A percentile compares a stretch with the other conserved stretches of the same genome.
Conservation (phyloP, 2,113 vertebrate species). For the Symphodus melops region DNA sequence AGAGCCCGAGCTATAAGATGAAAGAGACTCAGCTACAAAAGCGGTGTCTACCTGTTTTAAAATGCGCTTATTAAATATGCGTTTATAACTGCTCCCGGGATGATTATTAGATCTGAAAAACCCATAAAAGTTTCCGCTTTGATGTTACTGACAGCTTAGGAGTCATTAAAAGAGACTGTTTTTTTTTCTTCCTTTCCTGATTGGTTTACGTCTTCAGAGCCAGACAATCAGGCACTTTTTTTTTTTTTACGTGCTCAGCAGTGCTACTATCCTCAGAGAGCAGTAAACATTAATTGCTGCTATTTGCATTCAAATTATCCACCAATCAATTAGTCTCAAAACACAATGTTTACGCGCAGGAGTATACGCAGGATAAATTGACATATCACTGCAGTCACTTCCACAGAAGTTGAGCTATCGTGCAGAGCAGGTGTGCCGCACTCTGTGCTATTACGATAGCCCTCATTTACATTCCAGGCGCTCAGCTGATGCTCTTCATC, state of each 20-base stretch:
- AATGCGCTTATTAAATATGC: conserved; percentile 63
- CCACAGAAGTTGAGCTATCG: conserved; percentile 9
- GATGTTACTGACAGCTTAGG: conserved; percentile 63
- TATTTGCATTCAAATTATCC: conserved; percentile 71
- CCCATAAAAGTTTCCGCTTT: conserved; percentile 47
- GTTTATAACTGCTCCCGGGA: conserved; percentile 59
- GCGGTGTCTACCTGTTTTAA: conserved; percentile 53
- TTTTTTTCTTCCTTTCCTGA: conserved; percentile 42
- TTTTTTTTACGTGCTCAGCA: conserved; percentile 52
- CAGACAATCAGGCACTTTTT: conserved; percentile 47
- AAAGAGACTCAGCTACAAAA: conserved; percentile 43
- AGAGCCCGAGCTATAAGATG: conserved; percentile 35
- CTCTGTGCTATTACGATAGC: neutral
- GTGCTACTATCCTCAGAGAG: conserved; percentile 40
- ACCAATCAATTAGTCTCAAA: conserved; percentile 60
- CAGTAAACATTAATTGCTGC: conserved; percentile 58
- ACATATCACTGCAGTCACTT: conserved; percentile 31
- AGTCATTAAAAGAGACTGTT: conserved; percentile 59
- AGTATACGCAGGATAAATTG: neutral
- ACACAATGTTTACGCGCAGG: conserved; percentile 28
- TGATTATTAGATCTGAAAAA: conserved; percentile 52
- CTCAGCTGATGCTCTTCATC: conserved; percentile 33
- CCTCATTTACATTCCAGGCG: conserved; percentile 31
- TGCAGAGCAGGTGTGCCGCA: neutral
- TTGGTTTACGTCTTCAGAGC: conserved; percentile 62